phyloP scores from a whole-genome alignment of 1,140 invertebrate genomes.

The Antheraea pernyi region DNA sequence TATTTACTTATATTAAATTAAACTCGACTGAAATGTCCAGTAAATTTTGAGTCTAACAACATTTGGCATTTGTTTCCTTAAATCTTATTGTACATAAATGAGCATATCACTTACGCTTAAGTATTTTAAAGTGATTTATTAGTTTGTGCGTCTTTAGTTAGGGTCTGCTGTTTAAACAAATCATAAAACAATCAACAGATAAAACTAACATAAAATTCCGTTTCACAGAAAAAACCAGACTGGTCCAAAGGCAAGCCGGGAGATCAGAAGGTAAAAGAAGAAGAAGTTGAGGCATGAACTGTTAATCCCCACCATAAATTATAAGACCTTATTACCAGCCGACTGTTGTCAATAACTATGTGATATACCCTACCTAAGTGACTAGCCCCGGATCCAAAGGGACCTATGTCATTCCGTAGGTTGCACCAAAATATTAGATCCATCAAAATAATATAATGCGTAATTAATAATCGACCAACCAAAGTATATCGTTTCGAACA shows the following conservation, averaged over 20 bases:
- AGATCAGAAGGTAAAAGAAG: conserved; percentile 93
- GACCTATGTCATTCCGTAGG: conserved; percentile 22
- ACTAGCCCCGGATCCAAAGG: conserved; percentile 19
- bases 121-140: not conserved
- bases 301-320: conserved; percentile 53
- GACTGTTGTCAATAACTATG: conserved; percentile 38
- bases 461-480: conserved; percentile 25
- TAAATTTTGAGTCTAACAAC: too few relatives aligned
- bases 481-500: conserved; percentile 49
- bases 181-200: not conserved
- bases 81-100: not conserved
- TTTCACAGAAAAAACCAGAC: conserved; percentile 92
- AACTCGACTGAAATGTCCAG: too few relatives aligned
- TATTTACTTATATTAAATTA: too few relatives aligned
- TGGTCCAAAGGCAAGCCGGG: conserved; percentile 92
- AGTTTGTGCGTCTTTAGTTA: not conserved
- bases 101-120: not conserved
- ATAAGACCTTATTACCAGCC: conserved; percentile 51
- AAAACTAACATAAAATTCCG: not conserved
- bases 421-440: conserved; percentile 36
- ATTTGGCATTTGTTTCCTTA: conserved; percentile 6
- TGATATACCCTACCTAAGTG: conserved; percentile 42
- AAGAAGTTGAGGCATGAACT: conserved; percentile 88
- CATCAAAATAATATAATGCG: conserved; percentile 31
- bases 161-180: not conserved